A percentile compares a stretch with the other conserved stretches of the same genome.
Conservation (phyloP, 53 echinoderm and acorn worm genomes). For the Astropecten irregularis region DNA sequence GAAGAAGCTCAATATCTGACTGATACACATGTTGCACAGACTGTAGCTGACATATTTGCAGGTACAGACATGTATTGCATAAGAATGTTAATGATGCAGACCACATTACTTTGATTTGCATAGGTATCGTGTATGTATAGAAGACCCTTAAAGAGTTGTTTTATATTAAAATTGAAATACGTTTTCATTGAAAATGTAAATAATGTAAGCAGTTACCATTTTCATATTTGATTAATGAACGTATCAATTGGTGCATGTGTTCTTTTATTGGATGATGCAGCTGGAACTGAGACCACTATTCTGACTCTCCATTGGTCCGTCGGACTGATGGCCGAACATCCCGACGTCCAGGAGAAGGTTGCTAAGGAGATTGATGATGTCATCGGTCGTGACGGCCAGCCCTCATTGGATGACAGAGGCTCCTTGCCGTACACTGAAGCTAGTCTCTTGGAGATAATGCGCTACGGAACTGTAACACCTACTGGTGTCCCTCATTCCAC, state of each 20-base stretch:
- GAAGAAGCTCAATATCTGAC: slow-evolving; percentile 53
- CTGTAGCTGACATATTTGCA: slow-evolving; percentile 64
- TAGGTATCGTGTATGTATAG: no score
- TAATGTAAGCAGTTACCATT: no score
- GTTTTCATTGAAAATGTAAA: no score
- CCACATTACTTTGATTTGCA: no score
- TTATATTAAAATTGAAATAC: no score
- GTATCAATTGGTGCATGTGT: no score
- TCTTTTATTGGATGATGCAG: slow-evolving; percentile 26
- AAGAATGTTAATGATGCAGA: no score
- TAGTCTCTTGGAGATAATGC: slow-evolving; percentile 68
- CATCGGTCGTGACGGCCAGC: slow-evolving; percentile 65
- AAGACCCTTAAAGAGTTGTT: no score
- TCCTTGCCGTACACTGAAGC: slow-evolving; percentile 76
- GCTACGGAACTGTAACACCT: slow-evolving; percentile 65
- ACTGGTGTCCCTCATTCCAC: slow-evolving; percentile 70
- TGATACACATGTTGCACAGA: slow-evolving; percentile 70
- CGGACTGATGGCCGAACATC: slow-evolving; percentile 61
- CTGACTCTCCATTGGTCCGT: slow-evolving; percentile 78
- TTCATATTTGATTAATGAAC: no score
- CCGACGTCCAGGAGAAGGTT: slow-evolving; percentile 73
- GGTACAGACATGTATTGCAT: slow-evolving; percentile 33
- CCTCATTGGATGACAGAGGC: slow-evolving; percentile 67
- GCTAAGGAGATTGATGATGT: slow-evolving; percentile 75
- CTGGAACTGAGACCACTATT: slow-evolving; percentile 83